Base-by-base conservation (phyloP, 2,797 vertebrate genomes). In the Dryobates pubescens region DNA sequence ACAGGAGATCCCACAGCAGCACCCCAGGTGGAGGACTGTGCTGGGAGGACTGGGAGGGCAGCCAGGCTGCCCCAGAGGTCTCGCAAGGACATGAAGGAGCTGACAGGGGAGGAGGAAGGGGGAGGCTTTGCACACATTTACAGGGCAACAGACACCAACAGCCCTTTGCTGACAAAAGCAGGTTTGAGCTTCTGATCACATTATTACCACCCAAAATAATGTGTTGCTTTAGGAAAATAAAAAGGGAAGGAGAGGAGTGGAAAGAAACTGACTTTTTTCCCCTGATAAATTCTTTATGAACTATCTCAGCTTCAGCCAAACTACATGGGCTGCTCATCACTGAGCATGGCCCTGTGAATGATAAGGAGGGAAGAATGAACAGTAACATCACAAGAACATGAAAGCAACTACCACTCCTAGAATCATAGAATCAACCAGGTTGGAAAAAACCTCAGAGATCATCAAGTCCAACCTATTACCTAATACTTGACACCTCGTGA, bases 301-400 rank as follows among this genome's bases (percentile, higher is more conserved):
- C 11, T 30, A 41, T 9, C 54, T 58, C 32, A 22, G 18, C 16
- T 82, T 32, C 64, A 79, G 61, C 36, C n/a, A 61, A 65, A 19
- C n/a, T 36, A 26, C 23, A 23, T 8, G 3, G 2, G 18, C 1
- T 58, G 12, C 30, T 56, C 68, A n/a, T 19, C 41, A 15, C 29
- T 11, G 75, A 88, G 57, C 69, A 58, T 0, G 3, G 53, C 51
- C 45, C 58, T 36, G 27, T 1, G n/a, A 68, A 45, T 0, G 0
- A 7, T 0, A 2, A 63, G 51, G n/a, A 59, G 61, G 70, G 56
- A 89, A 47, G 24, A 69, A 32, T 2, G 2, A 63, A 63, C 20
- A 68, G 13, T 6, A 68, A 23, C 34, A 18, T 49, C 49, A 26
- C 0, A 2, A 34, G 59, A 72, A 20, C 2, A 34, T 8, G 65